These are phyloP conservation scores for Lampris megalopsis DNA, from an alignment of 2,113 vertebrate genomes.

Conservation along the genomic window DNA sequence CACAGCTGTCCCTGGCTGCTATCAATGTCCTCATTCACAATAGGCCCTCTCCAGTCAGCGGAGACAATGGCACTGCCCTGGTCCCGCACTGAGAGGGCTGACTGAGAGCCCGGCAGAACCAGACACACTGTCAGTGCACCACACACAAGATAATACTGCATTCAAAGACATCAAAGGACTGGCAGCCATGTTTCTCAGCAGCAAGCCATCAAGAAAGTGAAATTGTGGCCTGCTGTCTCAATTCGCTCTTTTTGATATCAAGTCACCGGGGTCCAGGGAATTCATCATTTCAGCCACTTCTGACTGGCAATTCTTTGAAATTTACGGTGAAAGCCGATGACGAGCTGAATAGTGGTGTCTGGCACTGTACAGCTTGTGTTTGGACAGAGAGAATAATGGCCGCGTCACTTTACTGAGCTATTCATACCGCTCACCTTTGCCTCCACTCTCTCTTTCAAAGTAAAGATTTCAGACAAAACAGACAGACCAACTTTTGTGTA, in stretches of 20 bases:
- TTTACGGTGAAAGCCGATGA: not conserved
- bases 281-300: constrained; percentile 9
- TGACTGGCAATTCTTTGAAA: constrained; percentile 6
- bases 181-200: constrained; percentile 27
- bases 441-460: constrained; percentile 1
- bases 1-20: constrained; percentile 57
- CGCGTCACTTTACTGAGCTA: constrained; percentile 6
- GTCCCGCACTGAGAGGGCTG: constrained; percentile 33
- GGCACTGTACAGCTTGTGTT: constrained; percentile 4
- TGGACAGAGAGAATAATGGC: constrained; percentile 1
- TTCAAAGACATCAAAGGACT: constrained; percentile 6
- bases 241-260: constrained; percentile 17
- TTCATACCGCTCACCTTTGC: not conserved
- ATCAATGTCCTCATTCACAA: constrained; percentile 65
- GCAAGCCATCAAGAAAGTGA: constrained; percentile 14
- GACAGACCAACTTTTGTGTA: too few species aligned
- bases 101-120: constrained; percentile 31
- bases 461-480: not conserved
- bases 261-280: constrained; percentile 11
- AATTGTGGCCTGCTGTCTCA: constrained; percentile 9
- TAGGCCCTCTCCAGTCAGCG: constrained; percentile 28
- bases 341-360: not conserved
- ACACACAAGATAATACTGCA: constrained; percentile 1
- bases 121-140: constrained; percentile 2
- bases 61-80: constrained; percentile 50